Evolutionary conservation across 2,797 vertebrate genomes (phyloP), one percentile per base, ranked within the genome.

Genomic region (Sebastes nivosus): DNA sequence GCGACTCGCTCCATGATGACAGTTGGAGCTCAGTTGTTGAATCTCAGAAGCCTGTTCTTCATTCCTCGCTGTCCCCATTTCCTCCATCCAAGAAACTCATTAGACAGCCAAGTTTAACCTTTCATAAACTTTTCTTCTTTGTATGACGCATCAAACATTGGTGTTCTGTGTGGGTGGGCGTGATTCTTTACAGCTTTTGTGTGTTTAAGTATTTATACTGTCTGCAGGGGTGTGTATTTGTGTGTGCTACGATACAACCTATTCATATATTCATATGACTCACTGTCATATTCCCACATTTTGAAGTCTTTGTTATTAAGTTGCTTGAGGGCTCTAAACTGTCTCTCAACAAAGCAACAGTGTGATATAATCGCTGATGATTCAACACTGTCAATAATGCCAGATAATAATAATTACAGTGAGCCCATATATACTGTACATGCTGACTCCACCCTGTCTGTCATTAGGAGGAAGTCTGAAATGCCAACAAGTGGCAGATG

Each of bases 11-110:
- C 78, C 61, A 11, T 14, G 73, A 36, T 86, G 75, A 89, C 83
- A 79, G 81, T 84, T 85, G 74, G 75, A 72, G 79, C 75, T 73
- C 86, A 76, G 66, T 80, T 84, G 87, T 82, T 85, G 69, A 90
- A 87, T 87, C 73, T 76, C 60, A 68, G 73, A 81, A 52, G 59
- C 75, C 72, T 81, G 32, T 50, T 72, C 73, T 60, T 59, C 67
- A 75, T 82, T 87, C 75, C 46, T 77, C 9, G 11, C 18, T 4
- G 1, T 25, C 59, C 4, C 11, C 12, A 57, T 67, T 20, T 54
- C 55, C 32, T 63, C 55, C 16, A 32, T 42, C 60, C 61, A 67
- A 77, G 58, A 72, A 75, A 66, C 24, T 69, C 36, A 63, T 77
- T 73, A 58, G 67, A 66, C 12, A 13, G 8, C 38, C 8, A 24